Evolutionary conservation across 2,888 invertebrate species (phyloP).

Genomic region (Euphydryas editha): DNA sequence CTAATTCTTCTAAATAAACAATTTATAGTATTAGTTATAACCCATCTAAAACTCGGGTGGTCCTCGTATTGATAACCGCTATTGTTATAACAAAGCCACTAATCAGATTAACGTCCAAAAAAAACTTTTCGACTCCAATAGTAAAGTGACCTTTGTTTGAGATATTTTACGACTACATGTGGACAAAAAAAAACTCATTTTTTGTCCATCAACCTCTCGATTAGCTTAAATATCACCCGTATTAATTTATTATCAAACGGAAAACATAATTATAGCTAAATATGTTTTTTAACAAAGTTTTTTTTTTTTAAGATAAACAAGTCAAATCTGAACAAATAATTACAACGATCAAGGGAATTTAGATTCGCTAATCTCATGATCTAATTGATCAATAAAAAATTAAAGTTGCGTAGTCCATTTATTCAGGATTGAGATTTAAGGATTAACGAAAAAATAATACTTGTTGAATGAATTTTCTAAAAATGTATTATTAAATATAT

Average conservation of each 20-base stretch:
- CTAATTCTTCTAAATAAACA: conserved; percentile 7
- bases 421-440: no score
- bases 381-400: no score
- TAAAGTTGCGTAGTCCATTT: no score
- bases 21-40: conserved; percentile 14
- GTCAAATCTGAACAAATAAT: no score
- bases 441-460: no score
- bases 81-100: conserved; percentile 39
- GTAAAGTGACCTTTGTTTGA: conserved; percentile 38
- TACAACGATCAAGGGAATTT: no score
- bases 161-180: conserved; percentile 19
- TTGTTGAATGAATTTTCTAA: no score
- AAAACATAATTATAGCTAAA: conserved; percentile 1
- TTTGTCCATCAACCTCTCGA: background rate
- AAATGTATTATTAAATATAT: no score
- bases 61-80: conserved; percentile 29
- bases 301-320: background rate
- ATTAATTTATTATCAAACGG: conserved; percentile 7
- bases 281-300: background rate
- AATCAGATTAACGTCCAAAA: conserved; percentile 44
- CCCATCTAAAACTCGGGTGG: conserved; percentile 35
- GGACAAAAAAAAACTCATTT: conserved; percentile 2
- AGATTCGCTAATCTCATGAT: no score
- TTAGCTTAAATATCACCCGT: background rate
- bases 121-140: conserved; percentile 31